Base-by-base conservation (phyloP, 30 jellyfish, hydroid and myxozoan species). In the Hydractinia symbiolongicarpus region DNA sequence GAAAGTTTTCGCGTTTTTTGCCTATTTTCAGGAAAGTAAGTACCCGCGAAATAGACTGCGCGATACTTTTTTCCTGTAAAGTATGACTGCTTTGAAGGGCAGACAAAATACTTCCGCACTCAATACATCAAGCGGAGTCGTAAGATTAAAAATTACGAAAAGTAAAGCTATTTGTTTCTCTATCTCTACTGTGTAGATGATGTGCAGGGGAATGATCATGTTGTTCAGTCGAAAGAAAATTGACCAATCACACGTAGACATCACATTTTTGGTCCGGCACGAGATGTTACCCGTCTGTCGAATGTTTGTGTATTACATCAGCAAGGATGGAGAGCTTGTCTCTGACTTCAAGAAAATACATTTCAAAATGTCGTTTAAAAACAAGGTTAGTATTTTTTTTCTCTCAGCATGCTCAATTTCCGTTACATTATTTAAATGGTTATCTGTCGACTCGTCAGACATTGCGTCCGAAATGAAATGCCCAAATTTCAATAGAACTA, bases 281-380 rank as follows among this genome's bases (percentile, higher is more conserved):
- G 87, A 90, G 30, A 90, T 90, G 97, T 57, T 90, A 52, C 97
- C 97, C 16, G 64, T 79, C 17, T 82, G 95, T 54, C 81, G 90
- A 8, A 66, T 90, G 90, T 86, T 90, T 19, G 95, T 90, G 53
- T 90, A 85, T 79, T 90, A 90, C 76, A 55, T 90, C 54, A 60
- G 88, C 60, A 79, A 72, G 19, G 82, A 83, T 61, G 80, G 83
- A 6, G 97, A 90, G 69, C 69, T 87, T 51, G 94, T 90, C 6
- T 95, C 97, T 13, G 97, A 86, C 67, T 85, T 82, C 68, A 71
- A 20, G 6, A 82, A 72, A 16, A 20, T 90, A n/a, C 75, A 90
- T 8, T 70, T 83, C 0, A 88, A 79, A 30, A 84, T 69, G 61
- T 54, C 84, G 4, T 90, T 81, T 85, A 94, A 86, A 7, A 90